Conservation (phyloP, 1,140 invertebrate species). For the Rhopalosiphum padi region DNA sequence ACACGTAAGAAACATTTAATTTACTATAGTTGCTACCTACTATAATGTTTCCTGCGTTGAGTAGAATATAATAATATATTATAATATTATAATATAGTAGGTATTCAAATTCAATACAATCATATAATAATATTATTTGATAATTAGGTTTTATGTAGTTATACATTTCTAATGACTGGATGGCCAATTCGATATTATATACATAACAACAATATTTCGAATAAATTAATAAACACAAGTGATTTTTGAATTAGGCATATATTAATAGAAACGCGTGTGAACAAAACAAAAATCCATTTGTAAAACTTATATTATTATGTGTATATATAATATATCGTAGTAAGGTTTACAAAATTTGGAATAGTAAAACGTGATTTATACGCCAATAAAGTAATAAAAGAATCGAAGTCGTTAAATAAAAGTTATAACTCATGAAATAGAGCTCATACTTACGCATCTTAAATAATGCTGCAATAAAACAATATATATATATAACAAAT, state of each 20-base stretch:
- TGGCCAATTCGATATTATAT: neutral
- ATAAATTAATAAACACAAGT: neutral
- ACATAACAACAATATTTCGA: neutral
- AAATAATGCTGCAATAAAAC: neutral
- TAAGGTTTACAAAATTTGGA: neutral
- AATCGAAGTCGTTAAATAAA: conserved; percentile 16
- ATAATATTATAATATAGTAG: too few relatives aligned
- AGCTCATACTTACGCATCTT: neutral
- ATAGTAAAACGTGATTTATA: conserved; percentile 14
- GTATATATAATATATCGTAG: neutral
- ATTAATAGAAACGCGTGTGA: neutral
- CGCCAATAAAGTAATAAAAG: conserved; percentile 17
- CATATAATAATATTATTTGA: neutral
- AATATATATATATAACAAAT: neutral
- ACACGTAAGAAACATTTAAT: too few relatives aligned
- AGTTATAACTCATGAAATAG: neutral
- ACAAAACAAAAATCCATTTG: neutral
- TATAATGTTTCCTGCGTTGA: too few relatives aligned
- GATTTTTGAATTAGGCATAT: neutral
- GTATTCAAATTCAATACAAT: neutral
- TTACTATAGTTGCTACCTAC: too few relatives aligned
- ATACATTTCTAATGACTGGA: neutral
- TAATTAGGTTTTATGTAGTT: neutral
- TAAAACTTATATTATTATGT: neutral
- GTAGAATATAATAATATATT: too few relatives aligned